Evolutionary conservation across 2,113 vertebrate genomes (phyloP), one percentile per base, ranked within the genome.

Genomic region (Nothoprocta perdicaria): DNA sequence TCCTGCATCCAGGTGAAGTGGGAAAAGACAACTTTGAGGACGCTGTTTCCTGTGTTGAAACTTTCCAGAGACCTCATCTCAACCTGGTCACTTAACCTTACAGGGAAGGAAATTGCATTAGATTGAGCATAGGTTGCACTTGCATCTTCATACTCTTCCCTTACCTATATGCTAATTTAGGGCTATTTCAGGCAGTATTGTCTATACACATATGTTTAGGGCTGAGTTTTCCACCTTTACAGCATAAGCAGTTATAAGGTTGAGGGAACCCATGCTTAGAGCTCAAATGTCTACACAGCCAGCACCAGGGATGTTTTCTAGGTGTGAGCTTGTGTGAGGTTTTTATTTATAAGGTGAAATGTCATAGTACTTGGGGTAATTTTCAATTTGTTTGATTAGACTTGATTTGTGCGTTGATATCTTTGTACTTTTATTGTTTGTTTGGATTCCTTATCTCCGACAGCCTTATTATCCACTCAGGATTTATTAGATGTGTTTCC

Each of bases 401-500:
- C 35, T 7, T 53, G 52, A 48, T 81, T 86, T 88, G 15, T 58
- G 12, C 26, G 27, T 38, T 76, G 21, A 26, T 86, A 81, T 50
- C 7, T 79, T 82, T 46, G 40, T 66, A 17, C 19, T 84, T 76
- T 14, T 15, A 19, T 40, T 52, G 4, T 40, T 8, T 45, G 24
- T 89, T 81, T 86, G 55, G 41, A 66, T 68, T 79, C 5, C 33
- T 66, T 90, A 38, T 67, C 67, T 87, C 38, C 71, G 66, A 55
- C 57, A 55, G 75, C 8, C 23, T 12, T 31, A 6, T 72, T 80
- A 17, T 27, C 15, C 6, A 0, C 6, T n/a, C 17, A 27, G 21
- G 40, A 22, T 75, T 75, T 65, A 11, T 67, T 55, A 61, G 48
- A 12, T 38, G 22, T 75, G 21, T 55, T 86, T 57, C 27, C 0